Evolutionary conservation across 2,888 invertebrate genomes (phyloP), one percentile per base, ranked within the genome.

Genomic region (Conus canariensis): DNA sequence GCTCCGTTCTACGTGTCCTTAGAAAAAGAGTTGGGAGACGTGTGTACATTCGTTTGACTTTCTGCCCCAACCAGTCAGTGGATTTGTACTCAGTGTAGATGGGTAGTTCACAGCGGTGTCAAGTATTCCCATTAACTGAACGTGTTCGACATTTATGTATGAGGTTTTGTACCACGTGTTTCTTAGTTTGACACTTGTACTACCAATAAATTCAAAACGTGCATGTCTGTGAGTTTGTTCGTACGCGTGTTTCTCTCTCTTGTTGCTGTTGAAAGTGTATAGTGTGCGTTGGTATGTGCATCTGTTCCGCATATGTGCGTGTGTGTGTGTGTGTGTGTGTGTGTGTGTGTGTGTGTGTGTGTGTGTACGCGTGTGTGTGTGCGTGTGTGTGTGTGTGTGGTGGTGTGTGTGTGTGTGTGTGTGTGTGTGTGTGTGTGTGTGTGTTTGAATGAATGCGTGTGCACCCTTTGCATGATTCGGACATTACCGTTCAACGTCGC

Each of bases 161-260:
- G 45, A 30, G 77, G 16, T 80, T 80, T 25, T 80, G 77, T 80
- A 80, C 77, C 22, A 30, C 30, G 77, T 80, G 77, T 80, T 80
- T 80, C 45, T 30, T 80, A 80, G 77, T 80, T 80, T 80, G 77
- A 80, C 30, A 80, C 77, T 80, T 30, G 77, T 80, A 30, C 10
- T 80, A 80, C 12, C 30, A 80, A 80, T 80, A 80, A 80, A 80
- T 6, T 10, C 30, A 80, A 30, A 80, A 70, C 19, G 70, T 70
- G 70, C 22, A 8, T 70, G 70, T 22, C 16, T 70, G 22, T 22
- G 22, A 8, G n/a, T 74, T 22, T 74, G 74, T n/a, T 22, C 9
- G n/a, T n/a, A n/a, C 9, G 74, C n/a, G 74, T 25, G 74, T 25
- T 22, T 25, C n/a, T 74, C n/a, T 25, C n/a, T 74, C n/a, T 22